phyloP scores from a whole-genome alignment of 2,888 invertebrate species.

The Heteromyza rotundicornis region DNA sequence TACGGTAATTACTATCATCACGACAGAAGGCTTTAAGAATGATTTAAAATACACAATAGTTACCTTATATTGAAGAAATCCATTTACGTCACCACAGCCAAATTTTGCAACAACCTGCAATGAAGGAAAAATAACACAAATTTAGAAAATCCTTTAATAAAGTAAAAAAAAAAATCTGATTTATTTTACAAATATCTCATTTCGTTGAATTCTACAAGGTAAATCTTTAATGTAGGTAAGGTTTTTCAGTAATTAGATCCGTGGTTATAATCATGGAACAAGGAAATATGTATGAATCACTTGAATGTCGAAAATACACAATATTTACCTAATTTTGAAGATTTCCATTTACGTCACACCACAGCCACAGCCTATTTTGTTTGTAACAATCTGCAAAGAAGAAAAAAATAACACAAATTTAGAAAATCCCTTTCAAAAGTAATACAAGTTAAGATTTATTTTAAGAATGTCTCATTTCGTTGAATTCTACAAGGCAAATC shows the following conservation, averaged over 20 bases:
- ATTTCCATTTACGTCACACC: no score
- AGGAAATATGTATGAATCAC: no score
- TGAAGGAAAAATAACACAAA: slow-evolving; percentile 10
- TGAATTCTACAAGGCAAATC: background rate
- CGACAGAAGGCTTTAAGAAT: slow-evolving; percentile 1
- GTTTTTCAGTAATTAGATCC: background rate
- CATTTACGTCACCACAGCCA: background rate
- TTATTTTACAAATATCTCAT: slow-evolving; percentile 4
- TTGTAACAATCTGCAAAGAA: no score
- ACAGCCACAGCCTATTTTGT: no score
- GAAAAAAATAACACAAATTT: background rate
- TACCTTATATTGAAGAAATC: background rate
- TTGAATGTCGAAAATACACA: no score
- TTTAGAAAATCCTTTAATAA: background rate
- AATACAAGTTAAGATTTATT: background rate
- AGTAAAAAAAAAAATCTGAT: background rate
- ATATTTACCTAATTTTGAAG: no score
- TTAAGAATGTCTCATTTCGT: background rate
- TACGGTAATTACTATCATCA: slow-evolving; percentile 46
- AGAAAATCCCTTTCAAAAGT: background rate
- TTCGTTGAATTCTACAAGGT: background rate
- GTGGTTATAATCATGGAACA: no score
- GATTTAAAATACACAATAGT: background rate
- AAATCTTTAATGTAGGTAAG: background rate
- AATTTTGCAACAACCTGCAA: background rate